Conservation (phyloP, 2,888 invertebrate genomes). For the Sinelater perroti region DNA sequence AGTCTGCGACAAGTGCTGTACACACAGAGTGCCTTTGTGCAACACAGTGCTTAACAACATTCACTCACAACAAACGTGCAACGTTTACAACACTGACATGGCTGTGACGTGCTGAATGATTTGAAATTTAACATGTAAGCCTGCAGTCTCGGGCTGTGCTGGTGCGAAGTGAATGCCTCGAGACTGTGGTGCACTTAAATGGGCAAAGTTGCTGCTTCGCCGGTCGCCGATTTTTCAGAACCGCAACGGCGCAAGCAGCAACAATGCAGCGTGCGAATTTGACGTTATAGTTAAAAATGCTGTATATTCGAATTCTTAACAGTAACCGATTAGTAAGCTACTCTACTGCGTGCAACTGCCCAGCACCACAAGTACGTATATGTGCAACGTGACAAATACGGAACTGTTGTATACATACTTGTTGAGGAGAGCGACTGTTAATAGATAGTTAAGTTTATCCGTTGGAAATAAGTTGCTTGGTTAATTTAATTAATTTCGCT, state of each 20-base stretch:
- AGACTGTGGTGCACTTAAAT: neutral
- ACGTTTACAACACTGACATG: slow-evolving; percentile 12
- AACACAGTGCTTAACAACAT: too few species aligned
- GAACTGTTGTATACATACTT: slow-evolving; percentile 51
- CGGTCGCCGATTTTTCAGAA: neutral
- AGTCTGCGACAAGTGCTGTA: too few species aligned
- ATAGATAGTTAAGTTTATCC: slow-evolving; percentile 5
- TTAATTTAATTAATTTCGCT: slow-evolving; percentile 11
- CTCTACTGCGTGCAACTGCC: slow-evolving; percentile 24
- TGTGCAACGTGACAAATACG: slow-evolving; percentile 24
- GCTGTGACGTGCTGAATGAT: neutral
- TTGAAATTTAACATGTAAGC: slow-evolving; percentile 5
- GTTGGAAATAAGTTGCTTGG: slow-evolving; percentile 1
- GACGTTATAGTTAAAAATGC: neutral
- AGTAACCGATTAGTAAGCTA: slow-evolving; percentile 4
- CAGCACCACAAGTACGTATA: slow-evolving; percentile 38
- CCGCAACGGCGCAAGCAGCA: neutral
- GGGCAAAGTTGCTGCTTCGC: too few species aligned
- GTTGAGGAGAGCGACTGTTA: slow-evolving; percentile 54
- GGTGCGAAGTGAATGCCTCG: slow-evolving; percentile 6
- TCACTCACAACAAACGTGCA: slow-evolving; percentile 14
- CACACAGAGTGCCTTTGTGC: too few species aligned
- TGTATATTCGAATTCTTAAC: slow-evolving; percentile 2
- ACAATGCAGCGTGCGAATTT: neutral
- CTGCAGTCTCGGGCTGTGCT: slow-evolving; percentile 4